Base-by-base conservation (phyloP, 2,888 invertebrate species). In the Anagyrus pseudococci region DNA sequence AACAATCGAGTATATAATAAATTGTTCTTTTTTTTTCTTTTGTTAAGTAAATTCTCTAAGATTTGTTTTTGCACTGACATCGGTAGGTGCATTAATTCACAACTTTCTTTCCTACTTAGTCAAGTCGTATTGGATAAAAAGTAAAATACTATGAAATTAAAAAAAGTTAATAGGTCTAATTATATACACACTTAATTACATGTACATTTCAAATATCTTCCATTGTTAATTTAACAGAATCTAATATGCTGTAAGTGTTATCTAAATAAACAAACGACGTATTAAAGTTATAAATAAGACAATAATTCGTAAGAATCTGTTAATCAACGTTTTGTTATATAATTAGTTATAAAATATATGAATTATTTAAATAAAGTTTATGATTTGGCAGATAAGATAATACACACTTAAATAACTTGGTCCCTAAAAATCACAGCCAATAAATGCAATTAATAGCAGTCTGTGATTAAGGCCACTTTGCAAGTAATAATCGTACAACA, bases 401-500 rank as follows among this genome's bases (percentile, higher is more conserved):
- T 19, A 58, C 58, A 41, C 23, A 59, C 53, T 62, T 48, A 62
- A 58, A 56, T 19, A 43, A 52, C n/a, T 80, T 81, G 81, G 80
- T 80, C 80, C 80, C 77, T 77, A 79, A 73, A 70, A 75, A 76
- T 80, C 81, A 81, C 81, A 81, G 81, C 80, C 81, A 75, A 76
- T 76, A 79, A 80, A 80, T 80, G 79, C 79, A 79, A 77, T 72
- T 71, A 77, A 77, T 75, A 70, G 65, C 67, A 72, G 69, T 71
- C 69, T 70, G 69, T 68, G 69, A 70, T 72, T 69, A 72, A 72
- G 71, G 72, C 69, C 71, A 70, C 71, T 70, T 68, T 68, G 70
- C 56, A 62, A 49, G 49, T 57, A 64, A 68, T 57, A 67, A 66
- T 62, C 67, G 62, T 57, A 66, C 66, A 67, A 62, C 61, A 68